phyloP scores from a whole-genome alignment of 1,140 invertebrate species.

The Chelonus insularis region DNA sequence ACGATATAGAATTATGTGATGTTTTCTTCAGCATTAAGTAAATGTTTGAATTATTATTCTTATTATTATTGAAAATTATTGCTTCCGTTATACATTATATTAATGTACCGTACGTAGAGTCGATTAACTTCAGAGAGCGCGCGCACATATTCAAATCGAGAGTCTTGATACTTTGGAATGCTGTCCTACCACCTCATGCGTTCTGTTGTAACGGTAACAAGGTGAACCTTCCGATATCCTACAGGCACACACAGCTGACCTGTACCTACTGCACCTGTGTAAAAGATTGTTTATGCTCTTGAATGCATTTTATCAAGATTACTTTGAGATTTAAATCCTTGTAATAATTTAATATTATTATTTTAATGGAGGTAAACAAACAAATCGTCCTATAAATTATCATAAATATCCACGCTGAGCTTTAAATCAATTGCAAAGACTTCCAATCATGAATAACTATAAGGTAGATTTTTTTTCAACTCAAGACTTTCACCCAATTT shows the following conservation, averaged over 20 bases:
- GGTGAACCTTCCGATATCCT: conserved; percentile 16
- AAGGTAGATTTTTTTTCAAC: too few relatives aligned
- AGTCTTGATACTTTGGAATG: conserved; percentile 23
- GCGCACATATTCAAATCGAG: conserved; percentile 23
- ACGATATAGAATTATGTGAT: too few relatives aligned
- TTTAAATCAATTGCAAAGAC: too few relatives aligned
- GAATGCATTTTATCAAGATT: too few relatives aligned
- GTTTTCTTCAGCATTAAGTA: too few relatives aligned
- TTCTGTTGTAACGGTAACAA: conserved; percentile 23
- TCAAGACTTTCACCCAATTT: too few relatives aligned
- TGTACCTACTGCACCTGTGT: neutral
- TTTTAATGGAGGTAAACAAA: too few relatives aligned
- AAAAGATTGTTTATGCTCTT: neutral
- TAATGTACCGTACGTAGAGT: neutral
- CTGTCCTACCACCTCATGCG: conserved; percentile 18
- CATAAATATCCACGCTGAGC: too few relatives aligned
- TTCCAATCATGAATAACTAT: too few relatives aligned
- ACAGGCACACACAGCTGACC: conserved; percentile 6
- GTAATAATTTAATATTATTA: too few relatives aligned
- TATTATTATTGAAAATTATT: neutral
- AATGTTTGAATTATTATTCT: neutral
- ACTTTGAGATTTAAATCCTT: too few relatives aligned
- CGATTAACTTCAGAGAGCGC: conserved; percentile 4
- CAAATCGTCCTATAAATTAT: too few relatives aligned
- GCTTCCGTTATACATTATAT: neutral